Conservation (phyloP, 1,140 invertebrate genomes). For the Apolygus lucorum region DNA sequence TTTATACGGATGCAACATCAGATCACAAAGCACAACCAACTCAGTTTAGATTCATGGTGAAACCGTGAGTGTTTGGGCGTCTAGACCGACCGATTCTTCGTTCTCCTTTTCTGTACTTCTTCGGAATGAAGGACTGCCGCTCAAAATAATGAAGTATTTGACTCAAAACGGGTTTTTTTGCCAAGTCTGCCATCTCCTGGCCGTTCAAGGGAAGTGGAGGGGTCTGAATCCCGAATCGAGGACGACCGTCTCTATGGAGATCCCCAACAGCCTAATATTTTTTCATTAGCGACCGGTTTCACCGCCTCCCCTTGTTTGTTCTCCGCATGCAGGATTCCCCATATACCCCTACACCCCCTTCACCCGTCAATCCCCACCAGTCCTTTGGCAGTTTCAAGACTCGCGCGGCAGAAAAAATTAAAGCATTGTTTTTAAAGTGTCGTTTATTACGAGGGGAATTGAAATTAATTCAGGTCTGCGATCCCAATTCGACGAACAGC, state of each 20-base stretch:
- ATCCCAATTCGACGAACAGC: too few species aligned
- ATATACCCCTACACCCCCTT: background rate
- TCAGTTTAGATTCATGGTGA: too few species aligned
- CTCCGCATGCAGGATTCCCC: too few species aligned
- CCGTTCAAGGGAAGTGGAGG: background rate
- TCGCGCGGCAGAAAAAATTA: too few species aligned
- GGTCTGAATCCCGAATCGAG: background rate
- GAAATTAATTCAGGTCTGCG: conserved; percentile 5
- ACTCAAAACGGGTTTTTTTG: conserved; percentile 3
- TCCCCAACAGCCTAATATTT: background rate
- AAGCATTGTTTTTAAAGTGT: conserved; percentile 11
- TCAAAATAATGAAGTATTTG: conserved; percentile 12
- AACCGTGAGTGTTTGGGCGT: too few species aligned
- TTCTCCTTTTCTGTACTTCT: too few species aligned
- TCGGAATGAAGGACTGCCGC: too few species aligned
- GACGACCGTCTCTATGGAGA: background rate
- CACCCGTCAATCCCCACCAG: too few species aligned
- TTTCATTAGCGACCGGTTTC: conserved; percentile 8
- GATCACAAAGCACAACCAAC: too few species aligned
- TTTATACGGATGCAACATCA: too few species aligned
- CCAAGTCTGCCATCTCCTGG: background rate
- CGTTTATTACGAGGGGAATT: conserved; percentile 7
- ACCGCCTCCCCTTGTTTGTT: background rate
- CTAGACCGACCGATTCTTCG: too few species aligned
- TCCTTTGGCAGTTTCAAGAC: too few species aligned